phyloP scores from a whole-genome alignment of 2,113 vertebrate species.

The Lophura nycthemera region DNA sequence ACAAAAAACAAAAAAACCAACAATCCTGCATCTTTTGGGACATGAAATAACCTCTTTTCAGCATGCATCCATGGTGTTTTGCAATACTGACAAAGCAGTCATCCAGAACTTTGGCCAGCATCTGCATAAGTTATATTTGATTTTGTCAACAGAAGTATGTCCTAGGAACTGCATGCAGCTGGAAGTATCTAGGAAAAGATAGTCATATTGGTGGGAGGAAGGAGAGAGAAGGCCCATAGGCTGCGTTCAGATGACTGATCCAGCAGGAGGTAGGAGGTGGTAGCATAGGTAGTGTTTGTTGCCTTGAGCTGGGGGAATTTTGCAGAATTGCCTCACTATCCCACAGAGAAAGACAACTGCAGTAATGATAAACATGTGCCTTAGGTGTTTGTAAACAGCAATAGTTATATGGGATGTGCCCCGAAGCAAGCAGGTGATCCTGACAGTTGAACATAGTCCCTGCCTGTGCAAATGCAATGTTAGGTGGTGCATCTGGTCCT shows the following conservation, averaged over 20 bases:
- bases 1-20: not conserved
- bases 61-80: not conserved
- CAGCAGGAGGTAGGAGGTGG: not conserved
- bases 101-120: not conserved
- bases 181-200: not conserved
- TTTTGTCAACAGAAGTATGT: not conserved
- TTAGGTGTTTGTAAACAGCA: not conserved
- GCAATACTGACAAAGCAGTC: not conserved
- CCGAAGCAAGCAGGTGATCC: not conserved
- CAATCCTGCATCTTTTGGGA: not conserved
- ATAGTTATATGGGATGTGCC: not conserved
- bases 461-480: rapidly evolving
- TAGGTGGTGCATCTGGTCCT: not conserved
- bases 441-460: not conserved
- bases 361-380: not conserved
- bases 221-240: not conserved
- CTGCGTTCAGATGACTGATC: not conserved
- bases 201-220: not conserved
- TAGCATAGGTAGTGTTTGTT: not conserved
- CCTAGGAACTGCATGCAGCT: not conserved
- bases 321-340: not conserved
- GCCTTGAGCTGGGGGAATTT: not conserved
- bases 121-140: not conserved
- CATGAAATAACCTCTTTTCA: not conserved
- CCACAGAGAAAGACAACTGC: not conserved